Percentiles rank a stretch among this genome's conserved stretches.
These are phyloP conservation scores for Danionella cerebrum DNA, from an alignment of 2,113 vertebrate species.

Conservation along the genomic window DNA sequence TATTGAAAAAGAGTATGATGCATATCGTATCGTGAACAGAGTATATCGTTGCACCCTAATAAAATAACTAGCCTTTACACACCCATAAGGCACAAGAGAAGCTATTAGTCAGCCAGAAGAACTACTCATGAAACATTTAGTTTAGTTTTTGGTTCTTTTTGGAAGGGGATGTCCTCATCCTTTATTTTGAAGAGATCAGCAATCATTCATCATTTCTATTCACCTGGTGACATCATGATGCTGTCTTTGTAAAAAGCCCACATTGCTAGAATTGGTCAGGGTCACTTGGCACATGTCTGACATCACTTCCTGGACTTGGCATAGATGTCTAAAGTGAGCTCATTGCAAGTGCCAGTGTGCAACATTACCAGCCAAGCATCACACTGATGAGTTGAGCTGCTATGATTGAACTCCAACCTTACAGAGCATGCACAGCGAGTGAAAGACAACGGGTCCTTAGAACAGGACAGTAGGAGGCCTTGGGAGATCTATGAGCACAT, in stretches of 20 bases:
- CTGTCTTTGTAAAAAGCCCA: not conserved
- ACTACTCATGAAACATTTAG: no score
- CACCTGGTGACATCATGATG: not conserved
- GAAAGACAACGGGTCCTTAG: conserved; percentile 20
- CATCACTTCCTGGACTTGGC: not conserved
- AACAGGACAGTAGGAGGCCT: conserved; percentile 32
- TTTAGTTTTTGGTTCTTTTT: no score
- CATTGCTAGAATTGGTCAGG: conserved; percentile 4
- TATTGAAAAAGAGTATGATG: no score
- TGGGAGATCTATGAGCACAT: conserved; percentile 48
- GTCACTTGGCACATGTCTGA: not conserved
- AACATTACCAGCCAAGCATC: not conserved
- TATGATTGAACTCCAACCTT: conserved; percentile 23
- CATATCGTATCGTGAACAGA: no score
- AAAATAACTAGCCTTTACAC: no score
- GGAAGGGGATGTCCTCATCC: no score
- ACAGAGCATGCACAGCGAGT: conserved; percentile 1
- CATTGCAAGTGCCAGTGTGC: not conserved
- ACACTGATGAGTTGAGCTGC: conserved; percentile 28
- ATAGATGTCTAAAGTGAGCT: not conserved
- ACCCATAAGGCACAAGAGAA: no score
- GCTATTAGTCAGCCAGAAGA: no score
- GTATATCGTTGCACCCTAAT: no score
- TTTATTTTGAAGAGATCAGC: no score
- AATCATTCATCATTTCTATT: not conserved